Conservation (phyloP, 1,140 invertebrate species). For the Musca domestica region DNA sequence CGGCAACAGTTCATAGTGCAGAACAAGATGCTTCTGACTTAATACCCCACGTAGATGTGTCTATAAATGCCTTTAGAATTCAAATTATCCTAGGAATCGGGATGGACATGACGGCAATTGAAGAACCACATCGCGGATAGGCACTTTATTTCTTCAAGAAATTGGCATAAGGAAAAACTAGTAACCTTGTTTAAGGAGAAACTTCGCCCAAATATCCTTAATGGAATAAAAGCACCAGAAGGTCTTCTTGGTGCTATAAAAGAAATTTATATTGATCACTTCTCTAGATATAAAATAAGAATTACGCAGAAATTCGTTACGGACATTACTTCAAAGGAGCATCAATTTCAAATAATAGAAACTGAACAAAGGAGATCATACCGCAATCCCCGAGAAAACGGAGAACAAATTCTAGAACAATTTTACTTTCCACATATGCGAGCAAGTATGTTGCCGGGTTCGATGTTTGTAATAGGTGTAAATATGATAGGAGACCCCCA, state of each 20-base stretch:
- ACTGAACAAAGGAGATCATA: background rate
- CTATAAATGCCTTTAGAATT: too few relatives aligned
- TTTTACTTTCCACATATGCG: constrained; percentile 30
- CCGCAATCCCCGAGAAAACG: constrained; percentile 25
- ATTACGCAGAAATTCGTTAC: background rate
- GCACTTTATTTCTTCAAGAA: too few relatives aligned
- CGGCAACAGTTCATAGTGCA: too few relatives aligned
- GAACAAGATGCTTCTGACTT: too few relatives aligned
- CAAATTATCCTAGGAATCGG: too few relatives aligned
- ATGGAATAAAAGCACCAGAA: too few relatives aligned
- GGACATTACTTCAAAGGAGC: background rate
- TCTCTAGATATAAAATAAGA: constrained; percentile 1
- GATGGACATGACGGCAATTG: too few relatives aligned
- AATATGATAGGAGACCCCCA: too few relatives aligned
- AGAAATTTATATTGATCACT: constrained; percentile 5
- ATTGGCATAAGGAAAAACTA: background rate
- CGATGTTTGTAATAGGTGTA: too few relatives aligned
- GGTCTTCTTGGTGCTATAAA: background rate
- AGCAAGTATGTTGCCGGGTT: constrained; percentile 24
- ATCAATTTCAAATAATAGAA: constrained; percentile 13
- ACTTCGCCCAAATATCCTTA: background rate
- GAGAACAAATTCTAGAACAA: constrained; percentile 26
- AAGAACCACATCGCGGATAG: too few relatives aligned
- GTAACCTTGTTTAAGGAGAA: background rate
- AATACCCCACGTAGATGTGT: too few relatives aligned